Evolutionary conservation across 2,113 vertebrate species (phyloP).

Genomic region (Corvus hawaiiensis): DNA sequence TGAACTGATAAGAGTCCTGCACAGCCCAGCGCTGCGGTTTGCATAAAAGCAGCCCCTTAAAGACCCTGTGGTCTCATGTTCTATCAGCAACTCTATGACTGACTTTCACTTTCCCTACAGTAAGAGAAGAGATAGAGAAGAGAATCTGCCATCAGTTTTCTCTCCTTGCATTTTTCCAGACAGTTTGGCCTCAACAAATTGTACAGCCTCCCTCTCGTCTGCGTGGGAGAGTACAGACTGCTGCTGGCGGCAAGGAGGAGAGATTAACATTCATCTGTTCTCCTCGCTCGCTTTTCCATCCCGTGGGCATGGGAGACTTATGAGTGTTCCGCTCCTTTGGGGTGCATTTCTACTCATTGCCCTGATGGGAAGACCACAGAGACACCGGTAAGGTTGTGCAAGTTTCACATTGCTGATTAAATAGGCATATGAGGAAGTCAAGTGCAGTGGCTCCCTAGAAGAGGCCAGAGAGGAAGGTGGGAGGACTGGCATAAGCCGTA

Average conservation of each 20-base stretch:
- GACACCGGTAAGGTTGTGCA: not conserved
- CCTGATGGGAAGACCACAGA: not conserved
- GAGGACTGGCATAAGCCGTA: not conserved
- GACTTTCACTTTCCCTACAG: constrained; percentile 11
- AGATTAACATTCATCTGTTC: constrained; percentile 51
- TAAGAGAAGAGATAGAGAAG: not conserved
- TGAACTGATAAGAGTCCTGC: not conserved
- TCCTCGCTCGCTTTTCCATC: not conserved
- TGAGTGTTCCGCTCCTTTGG: not conserved
- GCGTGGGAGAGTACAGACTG: constrained; percentile 55
- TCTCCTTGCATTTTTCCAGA: not conserved
- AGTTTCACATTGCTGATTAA: not conserved
- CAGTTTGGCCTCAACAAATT: constrained; percentile 24
- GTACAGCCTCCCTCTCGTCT: constrained; percentile 17
- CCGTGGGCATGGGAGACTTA: not conserved
- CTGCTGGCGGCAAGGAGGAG: constrained; percentile 15
- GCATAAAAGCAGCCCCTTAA: not conserved
- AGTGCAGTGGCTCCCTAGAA: not conserved
- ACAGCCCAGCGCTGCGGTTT: not conserved
- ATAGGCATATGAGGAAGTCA: not conserved
- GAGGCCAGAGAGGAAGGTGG: not conserved
- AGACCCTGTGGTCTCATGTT: not conserved
- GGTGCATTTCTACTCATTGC: not conserved
- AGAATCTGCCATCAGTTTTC: not conserved
- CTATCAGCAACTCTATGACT: not conserved